Evolutionary conservation across 2,888 invertebrate genomes (phyloP), one percentile per base, ranked within the genome.

Genomic region (Apodemia hepburni): DNA sequence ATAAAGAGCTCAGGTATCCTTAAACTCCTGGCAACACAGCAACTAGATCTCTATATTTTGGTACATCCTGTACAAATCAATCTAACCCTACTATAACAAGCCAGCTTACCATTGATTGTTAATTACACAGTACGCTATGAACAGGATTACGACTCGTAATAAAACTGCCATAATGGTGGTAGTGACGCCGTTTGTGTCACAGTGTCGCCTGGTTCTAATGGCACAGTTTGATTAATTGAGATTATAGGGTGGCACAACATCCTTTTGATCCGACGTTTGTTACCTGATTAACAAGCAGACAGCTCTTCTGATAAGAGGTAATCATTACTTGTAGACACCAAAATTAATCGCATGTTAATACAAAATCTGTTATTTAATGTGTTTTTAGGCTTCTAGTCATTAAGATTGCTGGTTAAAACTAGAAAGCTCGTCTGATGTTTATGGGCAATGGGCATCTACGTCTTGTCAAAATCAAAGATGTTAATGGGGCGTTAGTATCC

Each of bases 151-250:
- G 81, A 86, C 86, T 82, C 75, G 80, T 82, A 83, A 89, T 88
- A 87, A 91, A 89, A 87, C 80, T 81, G 74, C 73, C 76, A 75
- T 89, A 86, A 88, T 85, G 82, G 81, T 75, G 62, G 72, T 68
- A 71, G 71, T 77, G 76, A 78, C 82, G 81, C 75, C 76, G 75
- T 75, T 76, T 80, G 81, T 82, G 84, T 85, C 84, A 86, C 83
- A 82, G 76, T 75, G 83, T 80, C 79, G 77, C 76, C 75, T 77
- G 81, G 78, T 78, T 79, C 42, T 85, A 86, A 88, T 86, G 79
- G 81, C 72, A 70, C 73, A 69, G 65, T 65, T 33, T 42, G 7
- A 33, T 47, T 61, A 61, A 61, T 47, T 27, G 8, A 27, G 54
- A 22, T 54, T 22, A 12, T 22, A 54, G 54, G 12, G 22, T 18